phyloP scores from a whole-genome alignment of 2,888 invertebrate genomes.

The Charanyca ferruginea region DNA sequence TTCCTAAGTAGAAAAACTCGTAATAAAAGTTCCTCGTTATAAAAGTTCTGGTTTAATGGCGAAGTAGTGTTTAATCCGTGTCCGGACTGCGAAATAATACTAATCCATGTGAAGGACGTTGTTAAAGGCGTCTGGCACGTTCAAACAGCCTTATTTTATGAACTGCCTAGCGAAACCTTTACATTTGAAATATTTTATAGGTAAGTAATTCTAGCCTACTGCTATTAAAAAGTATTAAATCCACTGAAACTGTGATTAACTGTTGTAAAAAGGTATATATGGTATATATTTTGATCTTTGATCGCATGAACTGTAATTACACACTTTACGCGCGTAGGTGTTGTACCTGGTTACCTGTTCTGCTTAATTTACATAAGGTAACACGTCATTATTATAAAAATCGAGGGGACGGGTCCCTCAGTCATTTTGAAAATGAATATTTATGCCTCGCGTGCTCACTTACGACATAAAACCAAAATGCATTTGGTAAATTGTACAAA shows the following conservation, averaged over 20 bases:
- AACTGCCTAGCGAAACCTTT: conserved; percentile 9
- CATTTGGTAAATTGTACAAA: conserved; percentile 60
- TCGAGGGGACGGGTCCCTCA: conserved; percentile 40
- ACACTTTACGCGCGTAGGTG: conserved; percentile 37
- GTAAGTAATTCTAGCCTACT: not conserved
- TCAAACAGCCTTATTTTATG: conserved; percentile 25
- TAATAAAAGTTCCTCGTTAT: conserved; percentile 62
- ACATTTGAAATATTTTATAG: conserved; percentile 2
- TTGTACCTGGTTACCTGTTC: conserved; percentile 39
- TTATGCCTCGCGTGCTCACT: conserved; percentile 46
- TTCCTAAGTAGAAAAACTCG: conserved; percentile 59
- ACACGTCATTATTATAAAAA: conserved; percentile 61
- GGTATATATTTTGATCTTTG: conserved; percentile 1
- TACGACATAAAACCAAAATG: conserved; percentile 49
- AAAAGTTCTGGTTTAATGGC: conserved; percentile 60
- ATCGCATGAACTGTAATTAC: conserved; percentile 49
- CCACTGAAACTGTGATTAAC: conserved; percentile 17
- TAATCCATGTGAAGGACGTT: conserved; percentile 50
- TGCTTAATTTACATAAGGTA: conserved; percentile 56
- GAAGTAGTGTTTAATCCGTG: conserved; percentile 64
- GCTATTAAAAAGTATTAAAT: conserved; percentile 35
- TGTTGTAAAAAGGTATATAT: conserved; percentile 17
- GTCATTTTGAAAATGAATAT: conserved; percentile 57
- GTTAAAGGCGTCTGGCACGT: conserved; percentile 38
- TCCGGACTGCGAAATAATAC: conserved; percentile 58